phyloP scores from a whole-genome alignment of 2,113 vertebrate genomes.

The Carlito syrichta region DNA sequence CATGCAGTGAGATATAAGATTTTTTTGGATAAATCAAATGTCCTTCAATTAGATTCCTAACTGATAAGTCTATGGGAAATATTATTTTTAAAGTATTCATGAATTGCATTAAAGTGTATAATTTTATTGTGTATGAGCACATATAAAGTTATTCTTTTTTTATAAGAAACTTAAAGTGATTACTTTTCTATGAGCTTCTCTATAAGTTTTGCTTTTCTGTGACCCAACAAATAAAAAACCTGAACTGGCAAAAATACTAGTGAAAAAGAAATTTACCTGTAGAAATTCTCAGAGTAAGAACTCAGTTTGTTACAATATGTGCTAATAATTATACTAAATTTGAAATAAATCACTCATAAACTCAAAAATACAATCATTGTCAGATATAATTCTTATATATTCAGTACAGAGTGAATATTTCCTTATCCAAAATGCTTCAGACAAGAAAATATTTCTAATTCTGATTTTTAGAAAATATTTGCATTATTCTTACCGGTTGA shows the following conservation, averaged over 20 bases:
- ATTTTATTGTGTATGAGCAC: not conserved
- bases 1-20: not conserved
- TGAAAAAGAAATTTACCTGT: not conserved
- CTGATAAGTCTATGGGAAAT: not conserved
- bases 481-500: not conserved
- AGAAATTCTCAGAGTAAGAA: not conserved
- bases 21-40: not conserved
- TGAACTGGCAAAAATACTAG: not conserved
- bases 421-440: not conserved
- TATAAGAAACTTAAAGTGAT: conserved; percentile 10
- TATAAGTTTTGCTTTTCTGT: not conserved
- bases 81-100: not conserved
- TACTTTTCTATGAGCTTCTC: not conserved
- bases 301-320: not conserved
- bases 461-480: not conserved
- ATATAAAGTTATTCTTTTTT: not conserved
- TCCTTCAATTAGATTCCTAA: not conserved
- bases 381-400: not conserved
- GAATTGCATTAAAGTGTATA: not conserved
- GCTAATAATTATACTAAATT: not conserved
- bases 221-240: not conserved
- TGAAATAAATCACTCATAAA: conserved; percentile 15
- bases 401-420: not conserved
- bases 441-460: not conserved
- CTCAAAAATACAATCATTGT: not conserved